Conservation (phyloP, 2,888 invertebrate genomes). For the Theodoxus fluviatilis region DNA sequence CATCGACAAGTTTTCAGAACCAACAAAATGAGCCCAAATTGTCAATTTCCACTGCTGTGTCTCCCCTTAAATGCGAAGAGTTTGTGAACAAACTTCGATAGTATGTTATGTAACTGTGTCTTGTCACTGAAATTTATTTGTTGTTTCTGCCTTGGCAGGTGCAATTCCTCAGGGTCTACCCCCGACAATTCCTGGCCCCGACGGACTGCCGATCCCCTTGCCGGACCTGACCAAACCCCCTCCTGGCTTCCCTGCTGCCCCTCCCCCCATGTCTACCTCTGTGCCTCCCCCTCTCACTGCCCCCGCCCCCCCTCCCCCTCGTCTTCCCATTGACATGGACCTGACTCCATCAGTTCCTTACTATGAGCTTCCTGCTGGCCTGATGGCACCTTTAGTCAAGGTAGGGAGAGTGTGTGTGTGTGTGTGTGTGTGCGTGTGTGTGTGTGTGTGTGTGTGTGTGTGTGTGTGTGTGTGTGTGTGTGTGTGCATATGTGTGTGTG, state of each 20-base stretch:
- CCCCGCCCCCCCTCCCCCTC: slow-evolving; percentile 51
- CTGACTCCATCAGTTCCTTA: slow-evolving; percentile 89
- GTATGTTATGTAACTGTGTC: no score
- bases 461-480: no score
- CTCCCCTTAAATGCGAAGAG: no score
- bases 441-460: neutral
- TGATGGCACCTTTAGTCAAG: slow-evolving; percentile 96
- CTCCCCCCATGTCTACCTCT: slow-evolving; percentile 70
- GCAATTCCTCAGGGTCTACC: slow-evolving; percentile 64
- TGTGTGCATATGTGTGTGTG: no score
- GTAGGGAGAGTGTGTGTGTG: slow-evolving; percentile 67
- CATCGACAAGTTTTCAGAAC: no score
- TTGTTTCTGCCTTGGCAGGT: no score
- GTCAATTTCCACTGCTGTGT: no score
- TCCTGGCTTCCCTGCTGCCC: slow-evolving; percentile 55
- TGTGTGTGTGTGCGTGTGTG: no score
- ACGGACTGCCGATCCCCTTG: slow-evolving; percentile 28
- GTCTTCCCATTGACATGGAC: slow-evolving; percentile 52
- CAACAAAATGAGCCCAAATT: no score
- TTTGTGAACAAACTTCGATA: no score
- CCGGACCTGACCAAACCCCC: slow-evolving; percentile 61
- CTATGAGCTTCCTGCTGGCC: slow-evolving; percentile 94
- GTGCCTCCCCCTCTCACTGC: slow-evolving; percentile 37
- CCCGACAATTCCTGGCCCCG: slow-evolving; percentile 63
- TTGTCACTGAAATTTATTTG: no score